A percentile compares a stretch with the other conserved stretches of the same genome.
These are phyloP conservation scores for Xenops minutus DNA, from an alignment of 2,797 vertebrate genomes.

Conservation along the genomic window DNA sequence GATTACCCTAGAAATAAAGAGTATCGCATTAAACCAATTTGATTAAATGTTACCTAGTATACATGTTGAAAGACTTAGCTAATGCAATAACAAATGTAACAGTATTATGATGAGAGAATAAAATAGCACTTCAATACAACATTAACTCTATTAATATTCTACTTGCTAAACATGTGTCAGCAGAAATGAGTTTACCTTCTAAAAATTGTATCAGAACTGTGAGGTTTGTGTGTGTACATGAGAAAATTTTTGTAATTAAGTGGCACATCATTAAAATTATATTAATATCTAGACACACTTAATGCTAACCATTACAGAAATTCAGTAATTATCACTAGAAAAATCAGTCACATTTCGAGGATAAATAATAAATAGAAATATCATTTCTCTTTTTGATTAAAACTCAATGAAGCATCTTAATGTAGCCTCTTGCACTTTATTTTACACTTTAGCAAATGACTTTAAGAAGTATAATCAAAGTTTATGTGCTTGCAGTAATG, in stretches of 20 bases:
- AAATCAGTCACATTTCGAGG: conserved; percentile 7
- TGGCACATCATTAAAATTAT: neutral
- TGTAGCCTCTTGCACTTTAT: conserved; percentile 27
- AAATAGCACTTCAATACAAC: neutral
- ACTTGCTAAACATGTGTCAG: neutral
- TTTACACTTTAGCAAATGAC: conserved; percentile 7
- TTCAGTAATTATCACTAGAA: conserved; percentile 19
- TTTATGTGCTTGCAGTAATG: conserved; percentile 7
- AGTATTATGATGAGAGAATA: neutral
- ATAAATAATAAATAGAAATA: conserved; percentile 57
- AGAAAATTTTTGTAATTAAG: neutral
- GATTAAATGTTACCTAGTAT: neutral
- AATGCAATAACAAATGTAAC: neutral
- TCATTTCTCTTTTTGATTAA: conserved; percentile 47
- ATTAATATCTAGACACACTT: neutral
- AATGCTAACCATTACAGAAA: conserved; percentile 10
- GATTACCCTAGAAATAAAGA: neutral
- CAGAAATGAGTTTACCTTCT: neutral
- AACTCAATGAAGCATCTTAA: conserved; percentile 59
- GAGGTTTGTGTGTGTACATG: neutral
- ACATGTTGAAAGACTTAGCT: neutral
- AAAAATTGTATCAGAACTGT: neutral
- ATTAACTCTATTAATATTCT: conserved; percentile 4
- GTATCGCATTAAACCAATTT: neutral
- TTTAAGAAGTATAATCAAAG: conserved; percentile 47